Evolutionary conservation across 2,797 vertebrate species (phyloP), one percentile per base, ranked within the genome.

Genomic region (Choloepus didactylus): DNA sequence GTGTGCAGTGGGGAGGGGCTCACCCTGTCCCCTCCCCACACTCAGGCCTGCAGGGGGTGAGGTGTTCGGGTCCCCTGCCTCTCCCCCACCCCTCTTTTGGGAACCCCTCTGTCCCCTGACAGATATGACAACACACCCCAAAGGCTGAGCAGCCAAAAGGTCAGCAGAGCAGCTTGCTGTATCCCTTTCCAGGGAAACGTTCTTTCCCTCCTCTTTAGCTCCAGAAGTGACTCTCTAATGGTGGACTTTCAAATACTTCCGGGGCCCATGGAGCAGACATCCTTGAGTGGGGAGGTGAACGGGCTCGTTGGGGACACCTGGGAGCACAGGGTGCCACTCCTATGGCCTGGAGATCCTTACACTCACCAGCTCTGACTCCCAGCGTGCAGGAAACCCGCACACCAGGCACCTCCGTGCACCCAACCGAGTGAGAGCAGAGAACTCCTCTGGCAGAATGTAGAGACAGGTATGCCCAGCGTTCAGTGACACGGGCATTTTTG

Each of bases 321-420:
- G 59, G 23, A 77, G 70, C 15, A 1, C 1, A 3, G 80, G 73
- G 4, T 18, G 6, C 25, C 49, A 2, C 5, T 1, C n/a, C 51
- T 6, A 1, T 2, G 51, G 14, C 62, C 75, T 0, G 29, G 41
- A 66, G 54, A 46, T 46, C 16, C 25, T 19, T 12, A 5, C 80
- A 44, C 49, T 59, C 7, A 5, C 12, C 12, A 31, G 3, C 1
- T 0, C 1, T 1, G 51, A 41, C 51, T n/a, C 72, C 6, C 6
- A n/a, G 0, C 0, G 0, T 6, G 2, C 59, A 2, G 60, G 88
- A 96, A 95, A 41, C 96, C 97, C 98, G 98, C 98, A 98, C 97
- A 97, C 97, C 73, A 93, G 96, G 95, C 94, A 96, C 25, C 21
- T 0, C n/a, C 18, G 19, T 31, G 29, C n/a, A 54, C 56, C 19